Conservation (phyloP, 2,888 invertebrate genomes). For the Epicampocera succincta region DNA sequence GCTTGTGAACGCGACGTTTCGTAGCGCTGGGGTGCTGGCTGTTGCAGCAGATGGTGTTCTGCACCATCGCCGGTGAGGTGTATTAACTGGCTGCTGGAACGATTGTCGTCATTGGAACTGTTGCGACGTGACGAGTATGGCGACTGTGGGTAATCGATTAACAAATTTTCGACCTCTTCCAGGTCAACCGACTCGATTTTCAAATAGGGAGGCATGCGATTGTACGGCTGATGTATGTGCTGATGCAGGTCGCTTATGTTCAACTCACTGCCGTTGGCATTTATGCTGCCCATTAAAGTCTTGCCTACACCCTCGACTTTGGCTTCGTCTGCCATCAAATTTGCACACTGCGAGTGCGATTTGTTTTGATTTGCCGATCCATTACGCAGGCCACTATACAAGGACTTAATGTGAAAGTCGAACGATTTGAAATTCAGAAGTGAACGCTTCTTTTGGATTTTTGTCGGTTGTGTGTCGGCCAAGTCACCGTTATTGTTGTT, state of each 20-base stretch:
- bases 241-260: constrained; percentile 56
- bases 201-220: constrained; percentile 78
- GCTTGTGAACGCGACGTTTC: constrained; percentile 75
- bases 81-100: constrained; percentile 76
- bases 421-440: constrained; percentile 81
- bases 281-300: constrained; percentile 34
- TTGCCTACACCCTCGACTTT: constrained; percentile 10
- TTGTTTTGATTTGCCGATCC: constrained; percentile 69
- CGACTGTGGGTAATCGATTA: constrained; percentile 78
- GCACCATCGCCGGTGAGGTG: constrained; percentile 70
- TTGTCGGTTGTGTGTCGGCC: constrained; percentile 38
- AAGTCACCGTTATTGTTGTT: constrained; percentile 63
- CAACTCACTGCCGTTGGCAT: constrained; percentile 64
- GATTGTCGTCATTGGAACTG: constrained; percentile 75
- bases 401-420: constrained; percentile 81
- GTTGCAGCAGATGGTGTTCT: constrained; percentile 69
- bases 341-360: constrained; percentile 71
- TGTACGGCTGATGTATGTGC: constrained; percentile 65
- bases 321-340: constrained; percentile 48
- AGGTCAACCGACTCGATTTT: constrained; percentile 79
- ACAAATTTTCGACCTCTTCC: constrained; percentile 77
- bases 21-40: constrained; percentile 68
- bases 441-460: constrained; percentile 73
- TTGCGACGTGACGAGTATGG: constrained; percentile 78
- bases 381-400: constrained; percentile 79